Evolutionary conservation across 2,888 invertebrate species (phyloP).

Genomic region (Coelinius sp.): DNA sequence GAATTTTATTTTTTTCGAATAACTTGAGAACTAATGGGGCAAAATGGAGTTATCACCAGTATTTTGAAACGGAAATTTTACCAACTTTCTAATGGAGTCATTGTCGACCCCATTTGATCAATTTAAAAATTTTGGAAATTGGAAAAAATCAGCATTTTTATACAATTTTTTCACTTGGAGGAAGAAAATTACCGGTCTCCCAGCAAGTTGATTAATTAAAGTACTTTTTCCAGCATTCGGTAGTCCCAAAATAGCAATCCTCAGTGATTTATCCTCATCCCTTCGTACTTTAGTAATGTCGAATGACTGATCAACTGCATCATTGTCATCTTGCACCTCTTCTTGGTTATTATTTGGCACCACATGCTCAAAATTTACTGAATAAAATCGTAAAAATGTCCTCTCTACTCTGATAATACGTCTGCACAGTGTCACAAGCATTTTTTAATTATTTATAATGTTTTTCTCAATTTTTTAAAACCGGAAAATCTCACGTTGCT

Average conservation of each 20-base stretch:
- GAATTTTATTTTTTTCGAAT: too few relatives aligned
- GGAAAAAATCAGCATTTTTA: too few relatives aligned
- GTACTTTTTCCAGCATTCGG: slow-evolving; percentile 98
- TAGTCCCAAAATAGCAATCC: slow-evolving; percentile 85
- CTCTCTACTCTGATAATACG: background rate
- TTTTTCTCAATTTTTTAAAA: too few relatives aligned
- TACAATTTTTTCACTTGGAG: too few relatives aligned
- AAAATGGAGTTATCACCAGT: too few relatives aligned
- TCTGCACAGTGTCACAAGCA: slow-evolving; percentile 13
- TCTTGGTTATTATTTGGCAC: background rate
- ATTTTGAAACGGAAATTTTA: too few relatives aligned
- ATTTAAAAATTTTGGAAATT: background rate
- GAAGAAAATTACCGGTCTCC: slow-evolving; percentile 85
- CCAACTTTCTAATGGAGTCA: too few relatives aligned
- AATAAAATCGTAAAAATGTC: slow-evolving; percentile 4
- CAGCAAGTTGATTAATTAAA: slow-evolving; percentile 87
- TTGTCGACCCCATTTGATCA: background rate
- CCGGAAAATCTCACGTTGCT: too few relatives aligned
- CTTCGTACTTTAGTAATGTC: slow-evolving; percentile 35
- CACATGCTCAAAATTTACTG: background rate
- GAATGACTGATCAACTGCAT: slow-evolving; percentile 27
- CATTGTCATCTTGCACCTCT: background rate
- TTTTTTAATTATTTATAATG: background rate
- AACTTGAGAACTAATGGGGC: too few relatives aligned
- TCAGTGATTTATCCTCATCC: slow-evolving; percentile 40